Percentiles rank a stretch among this genome's conserved stretches.
Evolutionary conservation across 2,888 invertebrate genomes (phyloP).

Genomic region (Coremacera marginata): DNA sequence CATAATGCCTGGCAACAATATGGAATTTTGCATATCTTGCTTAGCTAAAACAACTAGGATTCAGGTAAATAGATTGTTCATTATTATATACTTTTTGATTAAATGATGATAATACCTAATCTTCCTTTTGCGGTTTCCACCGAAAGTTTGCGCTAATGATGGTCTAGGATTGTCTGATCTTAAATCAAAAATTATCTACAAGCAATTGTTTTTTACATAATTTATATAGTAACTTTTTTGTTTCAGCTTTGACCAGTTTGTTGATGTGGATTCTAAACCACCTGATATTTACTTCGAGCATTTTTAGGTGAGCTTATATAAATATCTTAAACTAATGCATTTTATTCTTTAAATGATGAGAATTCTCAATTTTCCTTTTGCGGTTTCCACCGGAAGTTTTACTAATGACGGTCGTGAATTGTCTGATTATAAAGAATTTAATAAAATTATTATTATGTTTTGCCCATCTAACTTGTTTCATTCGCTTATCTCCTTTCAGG

Average conservation of each 20-base stretch:
- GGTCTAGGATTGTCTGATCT: conserved; percentile 71
- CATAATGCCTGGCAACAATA: neutral
- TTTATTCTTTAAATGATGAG: neutral
- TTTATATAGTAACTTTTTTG: neutral
- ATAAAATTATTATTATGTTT: too few species aligned
- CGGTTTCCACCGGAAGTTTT: conserved; percentile 77
- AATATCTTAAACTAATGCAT: neutral
- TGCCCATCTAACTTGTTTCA: neutral
- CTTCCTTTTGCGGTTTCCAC: conserved; percentile 79
- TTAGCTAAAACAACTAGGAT: neutral
- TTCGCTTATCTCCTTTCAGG: neutral
- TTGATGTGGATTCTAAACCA: neutral
- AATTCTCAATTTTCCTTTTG: conserved; percentile 71
- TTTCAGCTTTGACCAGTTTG: too few species aligned
- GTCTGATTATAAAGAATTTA: conserved; percentile 60
- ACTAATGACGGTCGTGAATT: conserved; percentile 70
- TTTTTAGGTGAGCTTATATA: conserved; percentile 23
- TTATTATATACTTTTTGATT: too few species aligned
- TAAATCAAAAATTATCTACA: neutral
- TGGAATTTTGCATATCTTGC: too few species aligned
- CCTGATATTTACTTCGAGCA: neutral
- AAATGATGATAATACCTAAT: conserved; percentile 61
- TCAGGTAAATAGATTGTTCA: neutral
- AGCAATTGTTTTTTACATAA: neutral
- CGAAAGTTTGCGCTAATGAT: conserved; percentile 69